Base-by-base conservation (phyloP, 2,888 invertebrate genomes). In the Glaucopsyche alexis region DNA sequence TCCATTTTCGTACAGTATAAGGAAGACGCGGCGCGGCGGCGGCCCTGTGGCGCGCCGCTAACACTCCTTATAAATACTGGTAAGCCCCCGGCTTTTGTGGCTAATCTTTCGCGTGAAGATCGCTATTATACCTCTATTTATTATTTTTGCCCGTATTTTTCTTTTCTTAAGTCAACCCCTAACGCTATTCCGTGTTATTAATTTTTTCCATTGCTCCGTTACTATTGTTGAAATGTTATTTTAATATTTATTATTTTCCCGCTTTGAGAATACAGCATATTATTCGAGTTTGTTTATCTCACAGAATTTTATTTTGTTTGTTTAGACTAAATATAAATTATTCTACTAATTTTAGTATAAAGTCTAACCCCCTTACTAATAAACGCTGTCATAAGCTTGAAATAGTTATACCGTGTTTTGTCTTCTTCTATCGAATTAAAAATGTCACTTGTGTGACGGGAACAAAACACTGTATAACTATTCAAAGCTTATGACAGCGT, bases 61-160 rank as follows among this genome's bases (percentile, higher is more conserved):
- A 88, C 88, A 85, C 89, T 89, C 85, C 89, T 90, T 92, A 91
- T 91, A 92, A 91, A 92, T 91, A 93, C 90, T 92, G 86, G 87
- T 90, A 92, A 92, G 88, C 90, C 88, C 82, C 83, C 84, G 87
- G 91, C 91, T 91, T 91, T 88, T 88, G 89, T 87, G 87, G 90
- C 91, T 93, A 93, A 93, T 92, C 92, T 90, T 91, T 89, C 85
- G 88, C 91, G 90, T 89, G 89, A 87, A 92, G 89, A 90, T 91
- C 89, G 87, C 88, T 86, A 90, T 92, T 91, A 91, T 87, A 87
- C 89, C 84, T 87, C 89, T 88, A 91, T 93, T 92, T 91, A 90
- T 92, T 90, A 91, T 90, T 91, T 89, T 83, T 81, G 83, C 84
- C 82, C 85, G 82, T 83, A 87, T 87, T 90, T 89, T 90, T 86